Base-by-base conservation (phyloP, 2,888 invertebrate species). In the Rhopalosiphum nymphaeae region DNA sequence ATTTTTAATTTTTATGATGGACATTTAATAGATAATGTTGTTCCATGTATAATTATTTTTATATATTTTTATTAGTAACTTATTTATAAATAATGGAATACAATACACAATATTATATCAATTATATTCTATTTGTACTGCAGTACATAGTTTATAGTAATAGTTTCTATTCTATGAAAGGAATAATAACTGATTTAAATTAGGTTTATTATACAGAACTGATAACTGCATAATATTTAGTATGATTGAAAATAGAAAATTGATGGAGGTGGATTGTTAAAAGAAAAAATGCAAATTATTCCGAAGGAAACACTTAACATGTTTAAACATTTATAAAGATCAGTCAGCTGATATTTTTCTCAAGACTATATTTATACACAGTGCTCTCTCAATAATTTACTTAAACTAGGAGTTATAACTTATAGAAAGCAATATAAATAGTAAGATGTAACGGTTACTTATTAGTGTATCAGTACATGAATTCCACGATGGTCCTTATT, bases 361-460 rank as follows among this genome's bases (percentile, higher is more conserved):
- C 29, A 26, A 42, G 7, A 78, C 78, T 21, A 36, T 78, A 78
- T 78, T 78, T 78, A 78, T 78, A 36, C 78, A 78, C 9, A 89
- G 26, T 90, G 46, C 36, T 90, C 78, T 44, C 78, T 78, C 61
- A 90, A 90, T 85, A 61, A 91, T 92, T 87, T 61, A 46, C 49
- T 86, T 46, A 46, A 91, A 87, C 61, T 92, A 61, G 46, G 57
- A 61, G 3, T 36, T 92, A 92, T 90, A 88, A 46, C 29, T 46
- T 26, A 61, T 92, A 93, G 89, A 93, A 93, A 93, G 89, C 89
- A 89, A 61, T 61, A 46, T 57, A 57, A 89, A 93, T 36, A 89
- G 57, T 57, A 53, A 78, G n/a, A 36, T 16, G 36, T 93, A 57
- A 90, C 85, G 89, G 89, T 93, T 85, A 89, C 67, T 21, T 88